Conservation (phyloP, 2,888 invertebrate species). For the Diaperis boleti region DNA sequence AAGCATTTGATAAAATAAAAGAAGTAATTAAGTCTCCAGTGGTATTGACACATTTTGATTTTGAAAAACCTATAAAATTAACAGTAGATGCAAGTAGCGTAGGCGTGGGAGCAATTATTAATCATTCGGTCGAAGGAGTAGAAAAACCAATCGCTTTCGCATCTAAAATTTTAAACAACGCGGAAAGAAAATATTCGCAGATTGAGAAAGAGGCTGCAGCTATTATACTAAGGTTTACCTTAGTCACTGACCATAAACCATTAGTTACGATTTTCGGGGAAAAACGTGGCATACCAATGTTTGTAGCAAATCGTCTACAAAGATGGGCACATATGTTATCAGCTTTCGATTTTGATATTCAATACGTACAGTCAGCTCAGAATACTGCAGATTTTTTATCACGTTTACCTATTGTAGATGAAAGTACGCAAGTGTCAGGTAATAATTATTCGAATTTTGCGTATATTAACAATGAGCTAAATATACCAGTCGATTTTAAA, state of each 20-base stretch:
- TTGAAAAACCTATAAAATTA: background rate
- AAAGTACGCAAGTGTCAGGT: no score
- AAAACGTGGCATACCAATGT: conserved; percentile 35
- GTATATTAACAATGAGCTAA: background rate
- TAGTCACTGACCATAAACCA: conserved; percentile 31
- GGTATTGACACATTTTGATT: background rate
- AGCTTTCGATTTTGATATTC: conserved; percentile 35
- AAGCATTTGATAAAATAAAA: background rate
- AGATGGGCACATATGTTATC: conserved; percentile 36
- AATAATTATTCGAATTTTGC: no score
- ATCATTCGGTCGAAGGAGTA: background rate
- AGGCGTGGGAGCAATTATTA: background rate
- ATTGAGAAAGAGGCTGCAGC: conserved; percentile 35
- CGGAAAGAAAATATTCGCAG: conserved; percentile 35
- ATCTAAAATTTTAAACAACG: conserved; percentile 26
- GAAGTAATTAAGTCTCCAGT: background rate
- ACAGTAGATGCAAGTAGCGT: background rate
- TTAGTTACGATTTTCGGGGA: conserved; percentile 32
- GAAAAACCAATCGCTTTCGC: background rate
- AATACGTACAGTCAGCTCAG: conserved; percentile 18
- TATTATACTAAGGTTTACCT: conserved; percentile 36
- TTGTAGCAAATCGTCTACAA: conserved; percentile 37
- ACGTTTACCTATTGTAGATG: background rate
- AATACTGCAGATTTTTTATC: conserved; percentile 10
- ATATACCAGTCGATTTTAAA: background rate